A percentile compares a stretch with the other conserved stretches of the same genome.
Evolutionary conservation across 2,113 vertebrate species (phyloP).

Genomic region (Marmota monax): DNA sequence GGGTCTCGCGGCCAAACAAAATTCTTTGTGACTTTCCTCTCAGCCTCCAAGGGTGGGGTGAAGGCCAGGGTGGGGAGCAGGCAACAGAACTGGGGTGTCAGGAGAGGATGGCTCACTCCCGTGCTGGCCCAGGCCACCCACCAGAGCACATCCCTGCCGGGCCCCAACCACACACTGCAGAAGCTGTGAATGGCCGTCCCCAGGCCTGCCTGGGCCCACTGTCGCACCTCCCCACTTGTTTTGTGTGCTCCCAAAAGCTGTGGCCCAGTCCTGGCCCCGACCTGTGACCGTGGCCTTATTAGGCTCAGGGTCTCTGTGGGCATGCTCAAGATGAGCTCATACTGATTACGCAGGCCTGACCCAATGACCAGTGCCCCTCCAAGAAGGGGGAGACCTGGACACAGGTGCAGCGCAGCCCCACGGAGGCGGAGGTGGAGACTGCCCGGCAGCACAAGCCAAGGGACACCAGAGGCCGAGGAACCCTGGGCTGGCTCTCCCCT

Average conservation of each 20-base stretch:
- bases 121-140: too few species aligned
- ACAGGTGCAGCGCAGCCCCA: rapidly evolving
- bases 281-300: too few species aligned
- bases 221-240: not conserved
- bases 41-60: not conserved
- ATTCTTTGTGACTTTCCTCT: not conserved
- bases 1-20: not conserved
- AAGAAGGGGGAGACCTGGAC: not conserved
- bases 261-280: too few species aligned
- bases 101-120: not conserved
- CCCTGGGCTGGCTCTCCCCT: rapidly evolving
- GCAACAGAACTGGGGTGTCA: not conserved
- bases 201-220: not conserved
- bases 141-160: too few species aligned
- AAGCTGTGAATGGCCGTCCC: not conserved
- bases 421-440: not conserved
- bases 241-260: not conserved
- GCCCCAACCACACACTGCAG: rapidly evolving
- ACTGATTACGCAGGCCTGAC: not conserved
- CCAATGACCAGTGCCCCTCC: rapidly evolving
- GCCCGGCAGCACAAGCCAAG: not conserved
- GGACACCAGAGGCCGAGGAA: not conserved
- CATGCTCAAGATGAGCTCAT: not conserved
- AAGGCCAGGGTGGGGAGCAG: not conserved
- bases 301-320: not conserved